These are phyloP conservation scores for Morpho deidamia DNA, from an alignment of 2,888 invertebrate species.

Conservation along the genomic window DNA sequence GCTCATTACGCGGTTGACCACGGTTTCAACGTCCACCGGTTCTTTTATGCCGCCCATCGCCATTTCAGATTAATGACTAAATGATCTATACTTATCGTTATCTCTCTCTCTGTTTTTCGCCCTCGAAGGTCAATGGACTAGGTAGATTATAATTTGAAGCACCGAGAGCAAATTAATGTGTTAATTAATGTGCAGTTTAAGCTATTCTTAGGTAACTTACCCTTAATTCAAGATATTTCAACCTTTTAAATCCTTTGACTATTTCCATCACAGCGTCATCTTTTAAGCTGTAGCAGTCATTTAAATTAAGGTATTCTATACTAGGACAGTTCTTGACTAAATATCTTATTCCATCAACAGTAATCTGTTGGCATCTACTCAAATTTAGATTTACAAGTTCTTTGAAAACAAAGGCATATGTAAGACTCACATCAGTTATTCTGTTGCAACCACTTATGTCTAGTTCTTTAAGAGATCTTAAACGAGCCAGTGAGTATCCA, in stretches of 20 bases:
- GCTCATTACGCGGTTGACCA: no score
- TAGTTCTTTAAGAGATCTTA: slow-evolving; percentile 76
- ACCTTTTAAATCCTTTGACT: slow-evolving; percentile 58
- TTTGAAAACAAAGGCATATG: slow-evolving; percentile 81
- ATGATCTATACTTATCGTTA: no score
- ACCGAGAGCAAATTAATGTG: neutral
- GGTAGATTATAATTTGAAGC: no score
- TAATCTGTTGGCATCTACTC: slow-evolving; percentile 84
- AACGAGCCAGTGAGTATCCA: slow-evolving; percentile 74
- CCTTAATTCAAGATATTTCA: slow-evolving; percentile 78
- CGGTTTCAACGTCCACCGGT: no score
- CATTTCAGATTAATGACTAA: no score
- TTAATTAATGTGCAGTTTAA: neutral
- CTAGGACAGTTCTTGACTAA: slow-evolving; percentile 83
- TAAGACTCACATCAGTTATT: slow-evolving; percentile 85
- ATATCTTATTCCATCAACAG: slow-evolving; percentile 80
- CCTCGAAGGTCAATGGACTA: no score
- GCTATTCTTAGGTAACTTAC: slow-evolving; percentile 44
- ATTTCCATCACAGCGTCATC: slow-evolving; percentile 76
- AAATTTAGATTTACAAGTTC: slow-evolving; percentile 81
- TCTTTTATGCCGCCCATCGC: no score
- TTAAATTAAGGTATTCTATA: slow-evolving; percentile 82
- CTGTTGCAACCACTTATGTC: slow-evolving; percentile 83
- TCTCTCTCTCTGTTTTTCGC: no score
- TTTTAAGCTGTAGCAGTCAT: slow-evolving; percentile 82